phyloP scores from a whole-genome alignment of 2,113 vertebrate genomes.

The Scatophagus argus region DNA sequence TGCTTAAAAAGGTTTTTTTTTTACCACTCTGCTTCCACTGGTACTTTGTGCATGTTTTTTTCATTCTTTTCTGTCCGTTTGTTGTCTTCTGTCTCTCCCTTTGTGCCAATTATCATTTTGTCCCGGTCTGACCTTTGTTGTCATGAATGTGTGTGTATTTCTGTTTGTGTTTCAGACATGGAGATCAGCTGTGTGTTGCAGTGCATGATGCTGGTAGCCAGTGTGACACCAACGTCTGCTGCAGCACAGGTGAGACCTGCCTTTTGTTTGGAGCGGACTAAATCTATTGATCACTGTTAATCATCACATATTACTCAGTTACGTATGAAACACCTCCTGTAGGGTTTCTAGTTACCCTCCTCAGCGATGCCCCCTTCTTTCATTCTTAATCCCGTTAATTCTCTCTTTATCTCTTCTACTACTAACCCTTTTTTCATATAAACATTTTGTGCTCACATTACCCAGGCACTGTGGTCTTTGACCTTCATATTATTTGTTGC shows the following conservation, averaged over 20 bases:
- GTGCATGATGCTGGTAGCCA: slow-evolving; percentile 29
- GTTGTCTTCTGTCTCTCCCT: background rate
- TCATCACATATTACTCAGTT: background rate
- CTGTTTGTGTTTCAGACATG: slow-evolving; percentile 80
- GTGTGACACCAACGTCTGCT: slow-evolving; percentile 53
- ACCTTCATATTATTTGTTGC: too few species aligned
- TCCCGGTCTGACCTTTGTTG: background rate
- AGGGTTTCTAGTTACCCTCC: background rate
- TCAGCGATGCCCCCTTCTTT: background rate
- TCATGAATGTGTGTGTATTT: slow-evolving; percentile 11
- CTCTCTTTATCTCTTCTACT: background rate
- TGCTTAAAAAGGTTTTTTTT: slow-evolving; percentile 53
- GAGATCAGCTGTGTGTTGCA: slow-evolving; percentile 64
- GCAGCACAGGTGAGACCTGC: slow-evolving; percentile 46
- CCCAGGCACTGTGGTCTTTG: too few species aligned
- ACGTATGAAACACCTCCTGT: background rate
- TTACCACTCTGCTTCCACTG: background rate
- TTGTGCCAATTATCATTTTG: background rate
- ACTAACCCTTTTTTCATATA: background rate
- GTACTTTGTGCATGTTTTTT: background rate
- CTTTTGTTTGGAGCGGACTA: background rate
- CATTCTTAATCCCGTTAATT: background rate
- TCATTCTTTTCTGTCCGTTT: background rate
- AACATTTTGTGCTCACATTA: background rate
- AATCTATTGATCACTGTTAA: background rate